A percentile compares a stretch with the other conserved stretches of the same genome.
phyloP scores from a whole-genome alignment of 2,888 invertebrate species.

The Tetanocera ferruginea region DNA sequence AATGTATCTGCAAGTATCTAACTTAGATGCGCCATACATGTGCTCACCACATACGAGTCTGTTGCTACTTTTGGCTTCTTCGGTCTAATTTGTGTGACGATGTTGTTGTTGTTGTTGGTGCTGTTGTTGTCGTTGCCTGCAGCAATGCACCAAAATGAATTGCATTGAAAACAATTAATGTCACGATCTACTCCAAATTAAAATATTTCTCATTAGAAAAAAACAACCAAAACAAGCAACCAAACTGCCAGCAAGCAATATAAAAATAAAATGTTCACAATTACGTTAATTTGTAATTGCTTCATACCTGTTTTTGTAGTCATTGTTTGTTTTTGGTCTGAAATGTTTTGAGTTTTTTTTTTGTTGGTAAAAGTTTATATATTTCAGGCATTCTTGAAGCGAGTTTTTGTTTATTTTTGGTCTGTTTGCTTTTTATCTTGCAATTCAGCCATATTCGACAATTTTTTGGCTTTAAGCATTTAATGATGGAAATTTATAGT shows the following conservation, averaged over 20 bases:
- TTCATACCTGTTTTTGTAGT: constrained; percentile 60
- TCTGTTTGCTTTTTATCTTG: neutral
- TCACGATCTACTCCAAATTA: constrained; percentile 64
- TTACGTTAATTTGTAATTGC: constrained; percentile 66
- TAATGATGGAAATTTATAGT: too few species aligned
- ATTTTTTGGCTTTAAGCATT: neutral
- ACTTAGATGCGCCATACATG: neutral
- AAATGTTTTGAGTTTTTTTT: neutral
- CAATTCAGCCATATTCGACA: neutral
- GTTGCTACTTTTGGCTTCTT: constrained; percentile 8
- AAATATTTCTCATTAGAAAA: constrained; percentile 62
- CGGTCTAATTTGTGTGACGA: neutral
- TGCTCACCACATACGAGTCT: constrained; percentile 1
- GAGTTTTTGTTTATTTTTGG: neutral
- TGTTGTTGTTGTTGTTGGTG: constrained; percentile 19
- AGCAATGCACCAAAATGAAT: neutral
- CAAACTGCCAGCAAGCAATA: constrained; percentile 16
- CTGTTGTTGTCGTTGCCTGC: neutral
- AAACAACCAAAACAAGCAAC: constrained; percentile 39
- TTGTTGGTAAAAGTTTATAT: neutral
- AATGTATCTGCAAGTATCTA: neutral
- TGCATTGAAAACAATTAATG: constrained; percentile 58
- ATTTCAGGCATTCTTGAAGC: neutral
- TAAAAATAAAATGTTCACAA: constrained; percentile 63
- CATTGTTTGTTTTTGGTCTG: constrained; percentile 34